Base-by-base conservation (phyloP, 2,113 vertebrate species). In the Cochlearius cochlearius region DNA sequence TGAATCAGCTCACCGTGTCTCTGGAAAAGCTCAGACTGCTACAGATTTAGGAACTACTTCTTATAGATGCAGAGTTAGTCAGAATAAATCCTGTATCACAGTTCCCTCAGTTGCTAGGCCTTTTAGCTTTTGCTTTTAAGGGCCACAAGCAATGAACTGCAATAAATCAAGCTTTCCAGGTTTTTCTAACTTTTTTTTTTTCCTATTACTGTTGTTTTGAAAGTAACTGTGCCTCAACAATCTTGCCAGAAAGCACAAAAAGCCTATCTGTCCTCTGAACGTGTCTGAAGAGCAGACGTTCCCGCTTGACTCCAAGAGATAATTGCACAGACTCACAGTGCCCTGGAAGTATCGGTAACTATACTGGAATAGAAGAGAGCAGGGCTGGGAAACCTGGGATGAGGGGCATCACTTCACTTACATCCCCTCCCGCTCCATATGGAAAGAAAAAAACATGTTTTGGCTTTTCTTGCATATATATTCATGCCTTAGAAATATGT, bases 1-100 rank as follows among this genome's bases (percentile, higher is more conserved):
- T 96, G 96, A 94, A 93, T 96, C 94, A 97, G 94, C 93, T 95
- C 84, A 7, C 29, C 27, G 64, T 63, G 89, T 71, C 59, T 72
- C 91, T 87, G 77, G 53, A 95, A 82, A 76, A 64, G 34, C 89
- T 94, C 96, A 69, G 38, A 11, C 66, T 78, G 80, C 81, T 68
- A 63, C 62, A 81, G 52, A 92, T 93, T 85, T 79, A 59, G 73
- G 29, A 85, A 88, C 63, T 86, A 20, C 83, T 84, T 76, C 58
- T 85, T 50, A 34, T 1, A 95, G 86, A 96, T 91, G 87, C 84
- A 92, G 91, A 96, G 88, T 94, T 95, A 86, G 86, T 88, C 85
- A 86, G 81, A 92, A 85, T 69, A 95, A 96, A 95, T 88, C 81
- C 66, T 82, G 69, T 60, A 72, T 50, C 84, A 32, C 71, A 63